These are phyloP conservation scores for Malthinus flaveolus DNA, from an alignment of 2,888 invertebrate species.

Conservation along the genomic window DNA sequence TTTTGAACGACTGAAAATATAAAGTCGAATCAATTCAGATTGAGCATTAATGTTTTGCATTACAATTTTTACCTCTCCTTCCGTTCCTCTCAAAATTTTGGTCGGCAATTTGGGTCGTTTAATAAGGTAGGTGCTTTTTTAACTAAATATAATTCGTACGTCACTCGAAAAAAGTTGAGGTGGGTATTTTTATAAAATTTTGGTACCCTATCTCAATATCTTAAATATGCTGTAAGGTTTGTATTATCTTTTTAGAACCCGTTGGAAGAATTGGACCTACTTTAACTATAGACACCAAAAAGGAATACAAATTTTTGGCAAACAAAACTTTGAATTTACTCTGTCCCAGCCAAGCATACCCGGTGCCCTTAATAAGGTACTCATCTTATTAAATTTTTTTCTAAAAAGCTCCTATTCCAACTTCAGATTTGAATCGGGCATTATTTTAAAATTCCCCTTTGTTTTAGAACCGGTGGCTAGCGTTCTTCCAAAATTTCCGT, in stretches of 20 bases:
- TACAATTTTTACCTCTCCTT: background rate
- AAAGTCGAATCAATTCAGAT: background rate
- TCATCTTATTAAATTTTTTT: background rate
- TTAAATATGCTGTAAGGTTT: conserved; percentile 15
- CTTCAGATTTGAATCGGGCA: background rate
- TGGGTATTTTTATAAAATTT: conserved; percentile 13
- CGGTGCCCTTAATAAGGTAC: conserved; percentile 63
- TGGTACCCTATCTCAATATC: conserved; percentile 26
- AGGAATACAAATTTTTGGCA: conserved; percentile 58
- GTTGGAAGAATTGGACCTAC: conserved; percentile 27
- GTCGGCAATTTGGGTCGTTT: background rate
- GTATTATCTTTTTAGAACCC: conserved; percentile 34
- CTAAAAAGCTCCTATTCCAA: background rate
- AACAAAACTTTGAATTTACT: conserved; percentile 59
- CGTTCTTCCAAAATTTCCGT: conserved; percentile 70
- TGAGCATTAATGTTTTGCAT: conserved; percentile 7
- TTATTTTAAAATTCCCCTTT: conserved; percentile 6
- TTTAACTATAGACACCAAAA: conserved; percentile 62
- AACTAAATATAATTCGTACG: background rate
- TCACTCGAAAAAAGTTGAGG: conserved; percentile 5
- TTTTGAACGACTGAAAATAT: conserved; percentile 5
- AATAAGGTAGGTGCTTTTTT: conserved; percentile 1
- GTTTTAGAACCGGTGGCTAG: conserved; percentile 58
- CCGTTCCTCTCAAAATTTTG: background rate
- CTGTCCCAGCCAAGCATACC: conserved; percentile 70